Conservation (phyloP, 1,140 invertebrate species). For the Streblospio benedicti region DNA sequence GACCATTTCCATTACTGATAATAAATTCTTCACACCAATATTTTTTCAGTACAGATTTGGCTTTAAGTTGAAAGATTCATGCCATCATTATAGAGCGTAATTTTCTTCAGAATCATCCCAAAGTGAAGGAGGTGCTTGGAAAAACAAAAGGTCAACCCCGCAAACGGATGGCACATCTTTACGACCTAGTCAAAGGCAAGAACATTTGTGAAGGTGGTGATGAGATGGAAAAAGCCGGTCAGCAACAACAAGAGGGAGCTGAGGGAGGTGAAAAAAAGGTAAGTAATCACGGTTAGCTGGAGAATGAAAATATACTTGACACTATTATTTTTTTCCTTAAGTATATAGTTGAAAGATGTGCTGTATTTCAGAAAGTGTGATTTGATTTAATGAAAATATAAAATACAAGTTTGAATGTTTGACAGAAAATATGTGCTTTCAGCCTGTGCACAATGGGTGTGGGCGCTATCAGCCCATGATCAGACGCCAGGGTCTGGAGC, state of each 20-base stretch:
- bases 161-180: conserved; percentile 87
- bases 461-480: conserved; percentile 94
- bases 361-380: not conserved
- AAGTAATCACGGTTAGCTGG: not conserved
- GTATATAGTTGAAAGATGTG: not conserved
- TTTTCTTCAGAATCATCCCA: conserved; percentile 71
- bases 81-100: too few species aligned
- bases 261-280: conserved; percentile 28
- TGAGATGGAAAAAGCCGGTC: conserved; percentile 69
- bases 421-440: not conserved
- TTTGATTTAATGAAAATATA: not conserved
- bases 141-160: conserved; percentile 95
- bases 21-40: too few species aligned
- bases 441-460: conserved; percentile 83
- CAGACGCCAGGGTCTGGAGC: conserved; percentile 75
- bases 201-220: conserved; percentile 97
- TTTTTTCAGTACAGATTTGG: too few species aligned
- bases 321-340: conserved; percentile 14
- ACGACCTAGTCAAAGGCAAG: conserved; percentile 96
- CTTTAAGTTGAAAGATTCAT: too few species aligned
- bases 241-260: conserved; percentile 22
- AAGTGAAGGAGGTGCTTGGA: conserved; percentile 92
- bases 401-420: not conserved
- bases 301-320: conserved; percentile 8
- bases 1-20: too few species aligned